Evolutionary conservation across 1,140 invertebrate genomes (phyloP).

Genomic region (Caenorhabditis brenneri): DNA sequence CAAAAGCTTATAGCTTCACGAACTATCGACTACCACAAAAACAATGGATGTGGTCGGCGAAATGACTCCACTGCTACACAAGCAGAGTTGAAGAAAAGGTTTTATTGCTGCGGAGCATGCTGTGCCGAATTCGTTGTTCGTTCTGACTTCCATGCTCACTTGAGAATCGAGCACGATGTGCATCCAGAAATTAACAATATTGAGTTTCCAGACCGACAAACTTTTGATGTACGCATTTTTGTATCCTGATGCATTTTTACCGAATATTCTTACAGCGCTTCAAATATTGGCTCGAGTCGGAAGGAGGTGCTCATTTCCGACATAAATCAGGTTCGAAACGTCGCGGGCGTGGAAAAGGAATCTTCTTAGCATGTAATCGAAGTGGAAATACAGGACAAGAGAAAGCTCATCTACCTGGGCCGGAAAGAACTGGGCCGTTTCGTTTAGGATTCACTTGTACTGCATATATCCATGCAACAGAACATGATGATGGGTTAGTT

Average conservation of each 20-base stretch:
- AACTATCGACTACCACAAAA: constrained; percentile 52
- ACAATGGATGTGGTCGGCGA: constrained; percentile 46
- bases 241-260: background rate
- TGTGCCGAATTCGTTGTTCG: constrained; percentile 35
- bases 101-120: constrained; percentile 47
- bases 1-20: constrained; percentile 44
- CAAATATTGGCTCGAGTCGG: constrained; percentile 39
- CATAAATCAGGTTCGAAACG: constrained; percentile 51
- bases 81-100: background rate
- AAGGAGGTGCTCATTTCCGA: constrained; percentile 53
- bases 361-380: constrained; percentile 51
- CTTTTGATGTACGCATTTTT: constrained; percentile 4
- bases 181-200: constrained; percentile 1
- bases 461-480: constrained; percentile 52
- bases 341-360: constrained; percentile 47
- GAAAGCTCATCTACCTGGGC: background rate
- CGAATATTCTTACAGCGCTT: constrained; percentile 43
- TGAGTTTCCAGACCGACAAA: background rate
- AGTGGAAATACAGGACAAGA: background rate
- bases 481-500: constrained; percentile 46
- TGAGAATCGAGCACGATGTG: constrained; percentile 48
- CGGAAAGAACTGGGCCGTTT: constrained; percentile 8
- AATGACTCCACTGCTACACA: background rate
- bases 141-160: constrained; percentile 25
- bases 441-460: constrained; percentile 47